A percentile compares a stretch with the other conserved stretches of the same genome.
Evolutionary conservation across 2,113 vertebrate species (phyloP).

Genomic region (Connochaetes taurinus): DNA sequence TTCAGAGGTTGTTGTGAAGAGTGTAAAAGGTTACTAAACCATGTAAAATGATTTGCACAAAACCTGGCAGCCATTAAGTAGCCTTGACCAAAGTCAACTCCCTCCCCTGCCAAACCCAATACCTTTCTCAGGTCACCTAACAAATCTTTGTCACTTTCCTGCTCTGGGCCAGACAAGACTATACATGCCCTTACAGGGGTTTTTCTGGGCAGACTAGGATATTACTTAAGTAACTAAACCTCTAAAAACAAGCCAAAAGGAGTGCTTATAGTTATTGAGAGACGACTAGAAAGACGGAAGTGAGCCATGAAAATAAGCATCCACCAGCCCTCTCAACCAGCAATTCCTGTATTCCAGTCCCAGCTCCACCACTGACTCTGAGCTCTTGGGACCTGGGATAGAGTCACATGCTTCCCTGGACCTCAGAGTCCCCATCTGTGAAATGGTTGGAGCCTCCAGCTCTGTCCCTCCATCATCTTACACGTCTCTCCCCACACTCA

Average conservation of each 20-base stretch:
- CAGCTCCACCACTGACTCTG: neutral
- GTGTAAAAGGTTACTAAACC: neutral
- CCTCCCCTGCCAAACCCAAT: neutral
- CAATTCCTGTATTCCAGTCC: neutral
- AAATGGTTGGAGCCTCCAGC: neutral
- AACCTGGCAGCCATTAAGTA: neutral
- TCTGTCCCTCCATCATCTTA: neutral
- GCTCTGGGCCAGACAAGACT: too few relatives aligned
- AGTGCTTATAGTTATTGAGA: neutral
- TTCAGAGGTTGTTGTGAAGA: neutral
- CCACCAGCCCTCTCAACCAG: neutral
- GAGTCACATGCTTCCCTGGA: neutral
- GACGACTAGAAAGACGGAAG: too few relatives aligned
- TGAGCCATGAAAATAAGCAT: too few relatives aligned
- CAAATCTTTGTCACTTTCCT: neutral
- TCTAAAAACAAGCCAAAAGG: neutral
- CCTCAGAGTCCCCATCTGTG: neutral
- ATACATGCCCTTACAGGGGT: rapidly evolving
- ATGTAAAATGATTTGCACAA: too few relatives aligned
- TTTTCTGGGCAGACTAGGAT: neutral
- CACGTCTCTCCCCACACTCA: neutral
- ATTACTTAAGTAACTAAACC: neutral
- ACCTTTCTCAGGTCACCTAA: neutral
- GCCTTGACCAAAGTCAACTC: neutral
- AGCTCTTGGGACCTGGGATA: neutral